Evolutionary conservation across 2,888 invertebrate species (phyloP).

Genomic region (Ashinkailepas kermadecensis): DNA sequence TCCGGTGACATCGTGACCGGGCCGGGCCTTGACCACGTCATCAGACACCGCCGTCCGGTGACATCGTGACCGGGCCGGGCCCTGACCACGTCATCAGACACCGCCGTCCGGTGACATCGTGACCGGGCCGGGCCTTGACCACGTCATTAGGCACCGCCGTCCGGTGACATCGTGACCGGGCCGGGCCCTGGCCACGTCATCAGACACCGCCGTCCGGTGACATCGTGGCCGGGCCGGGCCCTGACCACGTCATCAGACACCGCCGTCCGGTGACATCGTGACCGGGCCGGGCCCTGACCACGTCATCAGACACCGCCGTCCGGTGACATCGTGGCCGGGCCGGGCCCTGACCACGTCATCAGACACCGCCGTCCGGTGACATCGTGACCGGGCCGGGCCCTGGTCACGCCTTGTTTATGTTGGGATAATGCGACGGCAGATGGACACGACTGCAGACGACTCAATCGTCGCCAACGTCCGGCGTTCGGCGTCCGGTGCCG

Average conservation of each 20-base stretch:
- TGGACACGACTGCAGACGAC: background rate
- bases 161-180: background rate
- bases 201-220: background rate
- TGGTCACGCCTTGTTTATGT: background rate
- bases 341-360: too few species aligned
- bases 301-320: background rate
- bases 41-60: background rate
- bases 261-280: background rate
- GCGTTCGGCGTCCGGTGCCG: too few species aligned
- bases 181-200: background rate
- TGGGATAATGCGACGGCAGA: background rate
- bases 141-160: background rate
- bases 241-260: background rate
- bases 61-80: background rate
- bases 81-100: background rate
- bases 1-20: background rate
- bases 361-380: background rate
- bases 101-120: background rate
- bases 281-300: too few species aligned
- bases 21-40: too few species aligned
- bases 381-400: background rate
- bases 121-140: too few species aligned
- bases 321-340: background rate
- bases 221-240: background rate
- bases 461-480: constrained; percentile 5